A percentile compares a stretch with the other conserved stretches of the same genome.
These are phyloP conservation scores for Tenthredo distinguenda DNA, from an alignment of 2,888 invertebrate species.

Conservation along the genomic window DNA sequence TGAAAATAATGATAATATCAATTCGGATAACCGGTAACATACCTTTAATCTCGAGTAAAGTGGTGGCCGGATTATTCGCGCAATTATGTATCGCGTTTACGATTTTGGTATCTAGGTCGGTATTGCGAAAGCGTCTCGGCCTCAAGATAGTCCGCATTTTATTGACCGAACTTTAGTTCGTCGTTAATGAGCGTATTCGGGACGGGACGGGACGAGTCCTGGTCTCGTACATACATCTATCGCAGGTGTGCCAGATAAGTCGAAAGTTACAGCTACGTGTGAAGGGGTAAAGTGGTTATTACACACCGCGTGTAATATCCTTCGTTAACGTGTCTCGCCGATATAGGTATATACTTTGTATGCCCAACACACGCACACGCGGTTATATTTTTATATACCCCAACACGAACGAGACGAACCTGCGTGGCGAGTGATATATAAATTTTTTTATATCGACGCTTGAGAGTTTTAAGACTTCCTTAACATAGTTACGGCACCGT, in stretches of 20 bases:
- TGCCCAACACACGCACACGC: neutral
- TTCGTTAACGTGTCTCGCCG: neutral
- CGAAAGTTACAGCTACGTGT: conserved; percentile 36
- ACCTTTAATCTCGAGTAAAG: conserved; percentile 72
- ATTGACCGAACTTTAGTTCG: conserved; percentile 40
- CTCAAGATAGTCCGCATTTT: conserved; percentile 56
- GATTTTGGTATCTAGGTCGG: conserved; percentile 73
- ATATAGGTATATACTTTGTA: neutral
- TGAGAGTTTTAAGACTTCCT: conserved; percentile 44
- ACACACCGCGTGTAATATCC: conserved; percentile 15
- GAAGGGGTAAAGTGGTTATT: conserved; percentile 44
- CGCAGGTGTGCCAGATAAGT: conserved; percentile 52
- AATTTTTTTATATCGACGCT: conserved; percentile 17
- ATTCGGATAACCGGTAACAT: conserved; percentile 53
- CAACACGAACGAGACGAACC: neutral
- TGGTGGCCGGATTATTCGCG: conserved; percentile 63
- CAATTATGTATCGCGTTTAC: conserved; percentile 74
- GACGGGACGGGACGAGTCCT: neutral
- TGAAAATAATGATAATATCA: neutral
- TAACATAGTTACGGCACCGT: conserved; percentile 22
- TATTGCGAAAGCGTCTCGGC: conserved; percentile 55
- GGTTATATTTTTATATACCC: neutral
- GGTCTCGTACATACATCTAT: conserved; percentile 10
- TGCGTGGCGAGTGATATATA: conserved; percentile 15
- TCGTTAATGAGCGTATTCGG: conserved; percentile 36